Percentiles rank a stretch among this genome's conserved stretches.
Evolutionary conservation across 2,888 invertebrate genomes (phyloP).

Genomic region (Drosophila picticornis): DNA sequence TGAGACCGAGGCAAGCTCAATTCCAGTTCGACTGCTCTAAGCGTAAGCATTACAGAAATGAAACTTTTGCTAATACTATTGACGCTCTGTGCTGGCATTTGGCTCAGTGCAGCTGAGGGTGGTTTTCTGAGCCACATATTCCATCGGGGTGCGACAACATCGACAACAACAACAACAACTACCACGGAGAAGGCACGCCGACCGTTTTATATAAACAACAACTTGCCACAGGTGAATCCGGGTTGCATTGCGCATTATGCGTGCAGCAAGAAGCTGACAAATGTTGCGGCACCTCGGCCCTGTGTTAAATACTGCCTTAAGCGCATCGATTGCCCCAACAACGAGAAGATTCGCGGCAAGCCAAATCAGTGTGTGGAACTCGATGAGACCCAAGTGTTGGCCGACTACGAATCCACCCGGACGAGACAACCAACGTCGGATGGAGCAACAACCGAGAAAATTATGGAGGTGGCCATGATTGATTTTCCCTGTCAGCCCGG

Average conservation of each 20-base stretch:
- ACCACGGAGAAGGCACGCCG: conserved; percentile 35
- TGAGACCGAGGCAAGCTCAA: conserved; percentile 11
- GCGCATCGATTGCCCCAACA: conserved; percentile 65
- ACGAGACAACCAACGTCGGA: not conserved
- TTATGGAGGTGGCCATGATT: conserved; percentile 82
- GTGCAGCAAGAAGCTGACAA: conserved; percentile 75
- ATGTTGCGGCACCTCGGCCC: conserved; percentile 56
- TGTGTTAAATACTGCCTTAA: conserved; percentile 81
- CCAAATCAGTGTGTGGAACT: conserved; percentile 75
- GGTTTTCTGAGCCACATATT: conserved; percentile 40
- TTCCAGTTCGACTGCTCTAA: conserved; percentile 23
- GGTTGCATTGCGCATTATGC: conserved; percentile 64
- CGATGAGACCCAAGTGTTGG: conserved; percentile 66
- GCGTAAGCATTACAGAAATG: conserved; percentile 46
- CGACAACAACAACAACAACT: conserved; percentile 32
- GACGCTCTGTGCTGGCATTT: conserved; percentile 21
- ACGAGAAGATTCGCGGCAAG: conserved; percentile 46
- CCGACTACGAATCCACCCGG: conserved; percentile 34
- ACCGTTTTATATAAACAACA: conserved; percentile 65
- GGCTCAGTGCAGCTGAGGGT: conserved; percentile 21
- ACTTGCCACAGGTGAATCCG: conserved; percentile 58
- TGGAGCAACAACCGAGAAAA: conserved; percentile 36
- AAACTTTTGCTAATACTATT: conserved; percentile 43
- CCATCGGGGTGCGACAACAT: conserved; percentile 30
- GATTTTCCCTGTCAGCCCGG: conserved; percentile 84